Conservation (phyloP, 2,888 invertebrate genomes). For the Amphipoea oculea region DNA sequence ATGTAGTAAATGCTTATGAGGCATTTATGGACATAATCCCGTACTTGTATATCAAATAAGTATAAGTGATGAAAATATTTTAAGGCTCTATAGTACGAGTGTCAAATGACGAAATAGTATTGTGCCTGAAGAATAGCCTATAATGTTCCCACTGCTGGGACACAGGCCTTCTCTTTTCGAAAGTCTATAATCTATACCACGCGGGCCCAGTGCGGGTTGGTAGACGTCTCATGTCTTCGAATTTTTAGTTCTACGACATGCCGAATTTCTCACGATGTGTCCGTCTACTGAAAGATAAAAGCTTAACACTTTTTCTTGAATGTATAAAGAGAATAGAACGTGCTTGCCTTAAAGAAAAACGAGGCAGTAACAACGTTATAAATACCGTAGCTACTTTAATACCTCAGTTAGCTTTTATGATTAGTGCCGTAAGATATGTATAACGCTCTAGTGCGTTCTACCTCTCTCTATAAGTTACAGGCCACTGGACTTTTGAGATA, state of each 20-base stretch:
- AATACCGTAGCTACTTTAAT: conserved; percentile 60
- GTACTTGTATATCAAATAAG: not conserved
- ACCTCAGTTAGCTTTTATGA: conserved; percentile 58
- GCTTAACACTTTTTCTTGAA: not conserved
- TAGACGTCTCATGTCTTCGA: not conserved
- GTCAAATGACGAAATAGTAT: not conserved
- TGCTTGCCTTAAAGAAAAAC: conserved; percentile 14
- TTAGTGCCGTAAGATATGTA: conserved; percentile 61
- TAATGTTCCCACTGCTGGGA: not conserved
- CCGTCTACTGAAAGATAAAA: not conserved
- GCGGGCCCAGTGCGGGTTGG: not conserved
- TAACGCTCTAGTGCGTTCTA: conserved; percentile 49
- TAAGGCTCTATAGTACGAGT: not conserved
- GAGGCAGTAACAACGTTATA: conserved; percentile 39
- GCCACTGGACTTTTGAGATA: not conserved
- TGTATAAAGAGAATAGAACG: not conserved
- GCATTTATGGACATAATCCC: not conserved
- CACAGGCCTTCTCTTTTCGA: too few species aligned
- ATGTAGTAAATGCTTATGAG: conserved; percentile 17
- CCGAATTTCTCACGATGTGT: not conserved
- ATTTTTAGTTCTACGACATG: not conserved
- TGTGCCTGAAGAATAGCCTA: not conserved
- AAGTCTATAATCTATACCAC: too few species aligned
- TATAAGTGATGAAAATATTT: not conserved
- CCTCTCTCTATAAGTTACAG: conserved; percentile 13